Base-by-base conservation (phyloP, 2,113 vertebrate species). In the Carassius gibelio region DNA sequence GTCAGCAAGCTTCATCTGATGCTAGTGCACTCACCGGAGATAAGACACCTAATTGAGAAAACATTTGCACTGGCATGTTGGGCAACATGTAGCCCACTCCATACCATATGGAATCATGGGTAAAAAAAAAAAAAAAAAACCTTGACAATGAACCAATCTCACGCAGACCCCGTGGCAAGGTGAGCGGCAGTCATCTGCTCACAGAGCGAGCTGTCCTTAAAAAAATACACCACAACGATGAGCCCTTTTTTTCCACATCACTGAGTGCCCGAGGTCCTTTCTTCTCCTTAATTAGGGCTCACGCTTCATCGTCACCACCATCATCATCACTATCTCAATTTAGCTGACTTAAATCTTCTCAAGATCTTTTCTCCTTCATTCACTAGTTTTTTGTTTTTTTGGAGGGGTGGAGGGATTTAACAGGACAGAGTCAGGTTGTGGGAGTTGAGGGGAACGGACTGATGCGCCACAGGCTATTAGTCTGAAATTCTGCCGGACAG, bases 91-190 rank as follows among this genome's bases (percentile, higher is more conserved):
- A 98, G 96, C 95, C 95, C 94, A 93, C 96, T 96, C 96, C 95
- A 94, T 95, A 96, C 96, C 98, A 98, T 96, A 97, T 96, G 98
- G 98, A 98, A 98, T 98, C 97, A 98, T 97, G 97, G 96, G 97
- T 97, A 98, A 97, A 97, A 96, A 95, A 30, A 26, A 26, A 26
- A 26, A 26, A 26, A 90, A 90, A 90, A 88, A 91, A 95, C 95
- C 95, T 95, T 96, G 97, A 97, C 96, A 98, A 97, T 96, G 96
- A 97, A 98, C 97, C 97, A 98, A 97, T 98, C 97, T 98, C 95
- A 96, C 95, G 95, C 96, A 96, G 96, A 97, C 95, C 97, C 97
- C 94, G 97, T 97, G 96, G 98, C 97, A 99, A 99, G 98, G 98
- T 99, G 98, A 98, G 97, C 95, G 94, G 94, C 96, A 97, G 96